Percentiles rank a stretch among this genome's conserved stretches.
Evolutionary conservation across 2,113 vertebrate genomes (phyloP).

Genomic region (Caracal caracal): DNA sequence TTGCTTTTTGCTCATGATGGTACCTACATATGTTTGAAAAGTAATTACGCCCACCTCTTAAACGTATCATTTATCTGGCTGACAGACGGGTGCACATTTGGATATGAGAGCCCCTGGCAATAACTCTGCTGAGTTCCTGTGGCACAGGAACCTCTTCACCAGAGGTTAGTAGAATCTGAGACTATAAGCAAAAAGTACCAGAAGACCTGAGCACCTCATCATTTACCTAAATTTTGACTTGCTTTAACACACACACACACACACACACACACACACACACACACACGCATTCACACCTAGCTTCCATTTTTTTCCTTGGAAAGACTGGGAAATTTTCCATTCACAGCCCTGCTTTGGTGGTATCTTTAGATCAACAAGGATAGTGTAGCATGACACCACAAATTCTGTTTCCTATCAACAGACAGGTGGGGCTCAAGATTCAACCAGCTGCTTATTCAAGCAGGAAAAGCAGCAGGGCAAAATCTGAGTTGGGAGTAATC

Average conservation of each 20-base stretch:
- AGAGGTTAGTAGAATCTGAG: neutral
- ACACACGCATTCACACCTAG: neutral
- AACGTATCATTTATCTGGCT: neutral
- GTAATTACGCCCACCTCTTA: neutral
- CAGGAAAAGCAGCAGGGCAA: constrained; percentile 3
- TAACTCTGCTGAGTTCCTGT: neutral
- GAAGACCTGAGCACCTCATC: neutral
- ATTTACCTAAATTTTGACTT: neutral
- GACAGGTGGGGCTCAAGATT: neutral
- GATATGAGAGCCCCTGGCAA: neutral
- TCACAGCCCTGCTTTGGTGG: neutral
- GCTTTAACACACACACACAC: neutral
- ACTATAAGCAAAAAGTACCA: neutral
- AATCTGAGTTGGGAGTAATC: constrained; percentile 5
- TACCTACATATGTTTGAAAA: neutral
- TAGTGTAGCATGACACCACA: neutral
- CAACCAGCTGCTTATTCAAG: constrained; percentile 1
- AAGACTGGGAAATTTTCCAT: neutral
- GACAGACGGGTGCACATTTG: neutral
- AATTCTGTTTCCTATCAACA: constrained; percentile 15
- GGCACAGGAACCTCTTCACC: neutral
- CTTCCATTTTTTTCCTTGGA: neutral
- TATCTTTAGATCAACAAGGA: neutral
- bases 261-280: neutral
- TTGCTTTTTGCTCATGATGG: neutral